phyloP scores from a whole-genome alignment of 2,888 invertebrate genomes.

The Rhamphomyia laevipes region DNA sequence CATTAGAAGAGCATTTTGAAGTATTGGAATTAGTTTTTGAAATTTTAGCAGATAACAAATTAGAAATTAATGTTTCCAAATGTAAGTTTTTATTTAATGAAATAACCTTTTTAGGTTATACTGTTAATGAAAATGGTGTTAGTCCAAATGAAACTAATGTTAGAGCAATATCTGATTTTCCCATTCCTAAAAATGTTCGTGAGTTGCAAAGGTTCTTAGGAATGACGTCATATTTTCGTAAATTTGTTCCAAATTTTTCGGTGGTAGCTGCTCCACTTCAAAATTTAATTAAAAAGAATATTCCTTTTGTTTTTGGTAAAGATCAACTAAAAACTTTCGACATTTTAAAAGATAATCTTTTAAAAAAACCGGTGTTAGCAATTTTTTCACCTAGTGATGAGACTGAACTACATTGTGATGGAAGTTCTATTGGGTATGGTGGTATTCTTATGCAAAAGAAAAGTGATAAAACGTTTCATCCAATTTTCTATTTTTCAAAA shows the following conservation, averaged over 20 bases:
- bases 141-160: neutral
- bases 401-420: constrained; percentile 22
- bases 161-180: neutral
- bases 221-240: neutral
- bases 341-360: constrained; percentile 7
- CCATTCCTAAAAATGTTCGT: neutral
- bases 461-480: constrained; percentile 16
- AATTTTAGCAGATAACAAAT: constrained; percentile 1
- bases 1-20: constrained; percentile 14
- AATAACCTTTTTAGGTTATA: neutral
- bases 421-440: constrained; percentile 18
- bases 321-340: constrained; percentile 4
- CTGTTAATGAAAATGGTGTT: too few relatives aligned
- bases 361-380: constrained; percentile 16
- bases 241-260: neutral
- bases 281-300: neutral
- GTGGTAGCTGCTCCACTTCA: neutral
- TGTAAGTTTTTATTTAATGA: constrained; percentile 8
- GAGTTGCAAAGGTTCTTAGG: neutral
- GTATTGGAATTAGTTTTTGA: constrained; percentile 11
- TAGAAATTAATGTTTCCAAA: too few relatives aligned
- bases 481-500: constrained; percentile 21
- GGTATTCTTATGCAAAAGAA: constrained; percentile 18
- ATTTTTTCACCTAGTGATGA: constrained; percentile 18
- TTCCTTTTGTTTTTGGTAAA: neutral